These are phyloP conservation scores for Probosciger aterrimus DNA, from an alignment of 2,113 vertebrate genomes.

Conservation along the genomic window DNA sequence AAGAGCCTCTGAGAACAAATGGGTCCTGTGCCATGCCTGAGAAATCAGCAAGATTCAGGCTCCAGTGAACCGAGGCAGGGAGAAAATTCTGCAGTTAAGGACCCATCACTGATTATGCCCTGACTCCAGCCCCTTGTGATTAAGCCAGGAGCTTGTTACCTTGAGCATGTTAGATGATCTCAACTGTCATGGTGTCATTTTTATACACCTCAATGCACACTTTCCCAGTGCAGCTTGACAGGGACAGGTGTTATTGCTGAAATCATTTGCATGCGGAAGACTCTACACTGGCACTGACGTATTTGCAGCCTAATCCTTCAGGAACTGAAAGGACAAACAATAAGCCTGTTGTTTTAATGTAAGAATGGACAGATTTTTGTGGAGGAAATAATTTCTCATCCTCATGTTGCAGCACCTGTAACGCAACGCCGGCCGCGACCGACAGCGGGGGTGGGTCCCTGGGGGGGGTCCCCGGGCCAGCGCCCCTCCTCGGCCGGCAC, in stretches of 20 bases:
- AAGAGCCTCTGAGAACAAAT: conserved; percentile 39
- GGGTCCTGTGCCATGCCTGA: background rate
- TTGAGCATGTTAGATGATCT: conserved; percentile 20
- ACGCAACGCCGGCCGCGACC: too few species aligned
- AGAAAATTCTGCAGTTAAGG: conserved; percentile 27
- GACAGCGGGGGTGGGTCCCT: too few species aligned
- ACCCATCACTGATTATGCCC: conserved; percentile 23
- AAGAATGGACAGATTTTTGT: background rate
- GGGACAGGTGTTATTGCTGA: conserved; percentile 5
- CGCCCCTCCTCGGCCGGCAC: too few species aligned
- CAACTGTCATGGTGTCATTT: conserved; percentile 34
- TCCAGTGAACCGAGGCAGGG: background rate
- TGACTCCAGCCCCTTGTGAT: conserved; percentile 4
- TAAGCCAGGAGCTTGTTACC: conserved; percentile 35
- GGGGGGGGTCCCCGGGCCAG: too few species aligned
- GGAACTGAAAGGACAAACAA: background rate
- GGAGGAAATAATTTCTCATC: background rate
- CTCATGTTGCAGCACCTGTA: accelerated
- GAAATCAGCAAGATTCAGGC: conserved; percentile 41
- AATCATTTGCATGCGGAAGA: background rate
- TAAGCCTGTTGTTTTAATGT: background rate
- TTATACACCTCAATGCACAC: conserved; percentile 19
- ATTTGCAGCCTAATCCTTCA: background rate
- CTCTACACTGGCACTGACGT: background rate
- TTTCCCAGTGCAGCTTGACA: background rate